Evolutionary conservation across 2,888 invertebrate genomes (phyloP), one percentile per base, ranked within the genome.

Genomic region (Trimorus sp.): DNA sequence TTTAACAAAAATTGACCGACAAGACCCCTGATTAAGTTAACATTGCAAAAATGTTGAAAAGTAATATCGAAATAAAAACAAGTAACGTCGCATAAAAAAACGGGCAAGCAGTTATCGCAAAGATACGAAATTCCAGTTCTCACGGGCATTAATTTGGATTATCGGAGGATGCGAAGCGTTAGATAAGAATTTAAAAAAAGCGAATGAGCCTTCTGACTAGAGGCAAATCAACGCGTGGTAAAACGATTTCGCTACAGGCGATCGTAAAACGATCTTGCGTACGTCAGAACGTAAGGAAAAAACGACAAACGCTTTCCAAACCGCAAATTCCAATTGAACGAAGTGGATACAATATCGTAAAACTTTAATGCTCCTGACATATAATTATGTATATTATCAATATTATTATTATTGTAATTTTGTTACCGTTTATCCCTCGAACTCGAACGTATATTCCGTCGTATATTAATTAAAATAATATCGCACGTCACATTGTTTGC

Each of bases 241-340:
- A 78, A 75, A 48, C 75, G 62, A 82, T 78, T 78, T 82, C 60
- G 60, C 82, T 78, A 71, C 71, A 78, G 75, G 15, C 70, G 78
- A 78, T 78, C 82, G 78, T 82, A 82, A 79, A 82, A 82, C 66
- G 78, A 79, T 82, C 78, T 78, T 71, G 53, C 75, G 62, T 75
- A 79, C 56, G 78, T 82, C 82, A 79, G 78, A 82, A 62, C 62
- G 60, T 68, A 40, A 68, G 56, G 38, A 69, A 79, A 82, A 79
- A 68, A 82, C 51, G 58, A 59, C 68, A 73, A 66, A 65, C 36
- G 26, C 45, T 71, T 68, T 82, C 45, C 48, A 69, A 74, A 78
- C 82, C 73, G 56, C 77, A 82, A 82, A 82, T 74, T 82, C 60
- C 58, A 81, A 65, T 77, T 81, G 62, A 75, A 63, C 60, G 42